Conservation (phyloP, 2,113 vertebrate genomes). For the Ptyas mucosa region DNA sequence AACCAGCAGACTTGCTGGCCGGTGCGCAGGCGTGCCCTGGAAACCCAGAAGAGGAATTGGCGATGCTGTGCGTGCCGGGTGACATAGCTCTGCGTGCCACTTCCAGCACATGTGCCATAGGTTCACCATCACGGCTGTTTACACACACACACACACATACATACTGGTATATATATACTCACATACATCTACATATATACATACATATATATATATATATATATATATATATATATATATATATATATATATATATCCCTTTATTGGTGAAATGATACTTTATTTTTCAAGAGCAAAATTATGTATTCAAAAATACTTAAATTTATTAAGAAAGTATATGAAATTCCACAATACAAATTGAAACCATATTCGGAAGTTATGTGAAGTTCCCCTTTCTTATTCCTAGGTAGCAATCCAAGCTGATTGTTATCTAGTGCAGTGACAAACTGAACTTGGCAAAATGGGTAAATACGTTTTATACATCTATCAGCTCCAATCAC, state of each 20-base stretch:
- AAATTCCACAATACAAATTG: background rate
- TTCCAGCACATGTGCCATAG: too few relatives aligned
- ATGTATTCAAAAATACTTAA: background rate
- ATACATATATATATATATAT: too few relatives aligned
- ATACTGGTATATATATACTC: too few relatives aligned
- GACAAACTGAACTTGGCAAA: background rate
- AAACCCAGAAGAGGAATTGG: too few relatives aligned
- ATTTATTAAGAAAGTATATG: background rate
- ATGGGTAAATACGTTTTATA: background rate
- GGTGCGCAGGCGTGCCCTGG: too few relatives aligned
- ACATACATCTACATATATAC: too few relatives aligned
- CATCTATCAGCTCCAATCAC: background rate
- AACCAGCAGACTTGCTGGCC: too few relatives aligned
- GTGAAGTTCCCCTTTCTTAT: background rate
- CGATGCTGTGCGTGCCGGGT: too few relatives aligned
- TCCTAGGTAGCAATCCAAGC: background rate
- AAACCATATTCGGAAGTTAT: background rate
- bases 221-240: accelerated
- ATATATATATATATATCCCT: background rate
- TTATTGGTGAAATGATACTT: background rate
- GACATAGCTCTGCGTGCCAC: too few relatives aligned
- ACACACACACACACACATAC: too few relatives aligned
- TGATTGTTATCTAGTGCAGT: background rate
- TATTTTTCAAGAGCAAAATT: background rate
- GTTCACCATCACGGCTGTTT: too few relatives aligned